A percentile compares a stretch with the other conserved stretches of the same genome.
phyloP scores from a whole-genome alignment of 1,140 invertebrate genomes.

The Platyscapa corneri region DNA sequence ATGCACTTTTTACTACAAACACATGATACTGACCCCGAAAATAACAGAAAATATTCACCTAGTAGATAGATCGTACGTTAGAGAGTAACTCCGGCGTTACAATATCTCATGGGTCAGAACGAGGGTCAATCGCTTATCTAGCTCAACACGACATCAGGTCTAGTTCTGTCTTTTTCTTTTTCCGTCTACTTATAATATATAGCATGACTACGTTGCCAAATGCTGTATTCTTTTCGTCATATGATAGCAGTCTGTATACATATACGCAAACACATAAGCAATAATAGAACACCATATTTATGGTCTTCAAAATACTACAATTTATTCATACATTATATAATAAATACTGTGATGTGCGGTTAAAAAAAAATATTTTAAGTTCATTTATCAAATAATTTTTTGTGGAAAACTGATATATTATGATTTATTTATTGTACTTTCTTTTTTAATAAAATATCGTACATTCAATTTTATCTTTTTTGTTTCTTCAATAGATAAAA shows the following conservation, averaged over 20 bases:
- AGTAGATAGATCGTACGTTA: background rate
- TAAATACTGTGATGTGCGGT: too few species aligned
- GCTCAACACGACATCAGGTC: background rate
- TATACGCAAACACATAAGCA: too few species aligned
- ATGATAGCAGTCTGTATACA: background rate
- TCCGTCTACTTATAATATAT: background rate
- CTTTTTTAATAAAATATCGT: too few species aligned
- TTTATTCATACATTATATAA: too few species aligned
- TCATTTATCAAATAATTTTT: too few species aligned
- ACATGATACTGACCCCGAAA: background rate
- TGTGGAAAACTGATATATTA: too few species aligned
- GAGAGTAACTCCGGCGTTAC: background rate
- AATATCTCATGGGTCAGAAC: conserved; percentile 16
- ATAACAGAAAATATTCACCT: background rate
- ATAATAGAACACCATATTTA: too few species aligned
- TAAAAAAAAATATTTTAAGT: too few species aligned
- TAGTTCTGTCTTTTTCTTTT: background rate
- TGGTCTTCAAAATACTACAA: too few species aligned
- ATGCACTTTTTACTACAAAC: background rate
- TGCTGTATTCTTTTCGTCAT: background rate
- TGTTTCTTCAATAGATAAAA: too few species aligned
- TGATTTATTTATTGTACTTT: too few species aligned
- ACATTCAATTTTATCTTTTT: too few species aligned
- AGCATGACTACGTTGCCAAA: background rate
- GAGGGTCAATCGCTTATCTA: conserved; percentile 22